Percentiles rank a stretch among this genome's conserved stretches.
Conservation (phyloP, 2,113 vertebrate genomes). For the Plestiodon gilberti region DNA sequence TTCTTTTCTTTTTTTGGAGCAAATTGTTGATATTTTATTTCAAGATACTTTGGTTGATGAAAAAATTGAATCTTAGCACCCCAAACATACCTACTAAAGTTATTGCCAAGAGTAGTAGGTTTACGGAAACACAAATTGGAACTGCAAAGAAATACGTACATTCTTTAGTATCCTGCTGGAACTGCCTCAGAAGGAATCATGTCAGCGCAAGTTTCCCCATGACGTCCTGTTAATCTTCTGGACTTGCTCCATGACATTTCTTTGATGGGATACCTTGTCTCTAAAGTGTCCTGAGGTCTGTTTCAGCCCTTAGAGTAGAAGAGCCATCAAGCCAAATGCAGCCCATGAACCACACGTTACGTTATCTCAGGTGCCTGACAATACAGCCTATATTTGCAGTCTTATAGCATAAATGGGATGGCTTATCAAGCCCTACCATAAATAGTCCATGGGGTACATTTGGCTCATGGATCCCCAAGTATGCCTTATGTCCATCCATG, state of each 20-base stretch:
- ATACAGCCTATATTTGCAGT: background rate
- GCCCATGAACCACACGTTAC: background rate
- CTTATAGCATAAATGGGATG: background rate
- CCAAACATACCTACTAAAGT: background rate
- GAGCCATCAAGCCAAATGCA: background rate
- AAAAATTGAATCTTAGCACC: background rate
- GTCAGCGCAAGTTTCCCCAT: background rate
- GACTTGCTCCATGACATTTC: background rate
- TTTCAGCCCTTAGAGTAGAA: background rate
- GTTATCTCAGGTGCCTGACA: background rate
- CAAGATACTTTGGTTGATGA: background rate
- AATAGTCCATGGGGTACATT: background rate
- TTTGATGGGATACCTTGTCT: background rate
- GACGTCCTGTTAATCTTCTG: background rate
- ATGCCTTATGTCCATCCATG: no score
- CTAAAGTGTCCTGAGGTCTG: background rate
- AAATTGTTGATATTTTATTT: background rate
- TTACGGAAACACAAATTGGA: background rate
- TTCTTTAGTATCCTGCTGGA: background rate
- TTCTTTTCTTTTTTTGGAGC: background rate
- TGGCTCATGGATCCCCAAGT: background rate
- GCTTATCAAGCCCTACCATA: background rate
- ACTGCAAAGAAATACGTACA: background rate
- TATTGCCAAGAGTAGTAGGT: background rate
- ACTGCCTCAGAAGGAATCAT: background rate